phyloP scores from a whole-genome alignment of 2,888 invertebrate genomes.

The Tenthredo amoena region DNA sequence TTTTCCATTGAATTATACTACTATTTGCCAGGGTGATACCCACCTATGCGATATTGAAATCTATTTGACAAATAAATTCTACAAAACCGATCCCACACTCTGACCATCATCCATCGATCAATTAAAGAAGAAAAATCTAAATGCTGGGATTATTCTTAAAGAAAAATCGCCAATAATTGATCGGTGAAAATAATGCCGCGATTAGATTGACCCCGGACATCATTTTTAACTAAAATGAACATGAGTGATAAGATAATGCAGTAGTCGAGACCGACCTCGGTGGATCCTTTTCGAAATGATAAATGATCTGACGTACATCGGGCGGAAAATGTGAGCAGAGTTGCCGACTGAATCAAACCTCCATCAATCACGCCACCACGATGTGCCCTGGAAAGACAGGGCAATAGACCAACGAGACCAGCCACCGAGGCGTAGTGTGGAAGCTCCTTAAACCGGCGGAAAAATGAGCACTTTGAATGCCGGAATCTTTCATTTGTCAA shows the following conservation, averaged over 20 bases:
- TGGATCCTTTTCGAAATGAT: constrained; percentile 64
- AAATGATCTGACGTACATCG: constrained; percentile 70
- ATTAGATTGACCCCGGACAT: constrained; percentile 18
- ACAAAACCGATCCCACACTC: background rate
- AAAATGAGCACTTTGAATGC: constrained; percentile 56
- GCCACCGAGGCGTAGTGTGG: constrained; percentile 10
- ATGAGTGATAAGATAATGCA: constrained; percentile 49
- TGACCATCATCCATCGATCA: background rate
- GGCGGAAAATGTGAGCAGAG: constrained; percentile 71
- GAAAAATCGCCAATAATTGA: background rate
- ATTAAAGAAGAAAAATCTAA: background rate
- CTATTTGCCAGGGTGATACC: constrained; percentile 65
- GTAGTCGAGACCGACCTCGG: constrained; percentile 17
- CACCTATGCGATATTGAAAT: constrained; percentile 75
- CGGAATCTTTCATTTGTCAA: constrained; percentile 59
- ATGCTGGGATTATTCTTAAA: background rate
- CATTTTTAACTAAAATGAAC: constrained; percentile 47
- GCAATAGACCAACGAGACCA: constrained; percentile 38
- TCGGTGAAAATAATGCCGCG: background rate
- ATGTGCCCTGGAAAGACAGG: constrained; percentile 47
- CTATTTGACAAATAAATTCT: constrained; percentile 76
- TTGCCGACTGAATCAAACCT: constrained; percentile 73
- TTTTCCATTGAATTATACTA: constrained; percentile 78
- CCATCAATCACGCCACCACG: constrained; percentile 70
- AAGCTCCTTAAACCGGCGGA: constrained; percentile 52